These are phyloP conservation scores for Allacma fusca DNA, from an alignment of 2,888 invertebrate species.

Conservation along the genomic window DNA sequence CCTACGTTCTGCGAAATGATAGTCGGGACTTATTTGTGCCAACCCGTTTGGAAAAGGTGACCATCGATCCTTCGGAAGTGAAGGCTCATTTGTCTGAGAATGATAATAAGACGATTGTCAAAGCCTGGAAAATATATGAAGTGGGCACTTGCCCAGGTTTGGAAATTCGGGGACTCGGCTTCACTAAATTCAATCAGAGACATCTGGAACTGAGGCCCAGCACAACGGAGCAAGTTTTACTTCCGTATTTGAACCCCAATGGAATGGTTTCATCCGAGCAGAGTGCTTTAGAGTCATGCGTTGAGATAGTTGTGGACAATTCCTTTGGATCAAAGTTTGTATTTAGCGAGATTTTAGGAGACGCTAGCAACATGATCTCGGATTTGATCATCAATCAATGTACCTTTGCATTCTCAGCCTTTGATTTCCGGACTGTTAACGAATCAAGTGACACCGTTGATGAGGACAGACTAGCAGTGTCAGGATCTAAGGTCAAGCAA, in stretches of 20 bases:
- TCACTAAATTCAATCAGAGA: not conserved
- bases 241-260: not conserved
- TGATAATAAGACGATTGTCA: no score
- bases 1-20: conserved; percentile 75
- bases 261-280: no score
- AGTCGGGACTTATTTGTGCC: conserved; percentile 78
- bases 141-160: conserved; percentile 75
- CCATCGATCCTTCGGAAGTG: conserved; percentile 70
- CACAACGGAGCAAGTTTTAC: not conserved
- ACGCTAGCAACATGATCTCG: no score
- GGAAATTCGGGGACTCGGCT: conserved; percentile 74
- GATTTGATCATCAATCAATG: no score
- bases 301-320: not conserved
- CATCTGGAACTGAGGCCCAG: not conserved
- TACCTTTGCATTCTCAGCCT: no score
- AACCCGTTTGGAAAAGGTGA: conserved; percentile 75
- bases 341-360: not conserved
- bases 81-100: no score
- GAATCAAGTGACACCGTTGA: no score
- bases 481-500: no score
- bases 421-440: no score
- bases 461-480: no score
- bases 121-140: conserved; percentile 58
- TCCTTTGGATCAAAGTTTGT: not conserved
- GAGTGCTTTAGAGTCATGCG: not conserved